Conservation (phyloP, 2,797 vertebrate genomes). For the Ibycter americanus region DNA sequence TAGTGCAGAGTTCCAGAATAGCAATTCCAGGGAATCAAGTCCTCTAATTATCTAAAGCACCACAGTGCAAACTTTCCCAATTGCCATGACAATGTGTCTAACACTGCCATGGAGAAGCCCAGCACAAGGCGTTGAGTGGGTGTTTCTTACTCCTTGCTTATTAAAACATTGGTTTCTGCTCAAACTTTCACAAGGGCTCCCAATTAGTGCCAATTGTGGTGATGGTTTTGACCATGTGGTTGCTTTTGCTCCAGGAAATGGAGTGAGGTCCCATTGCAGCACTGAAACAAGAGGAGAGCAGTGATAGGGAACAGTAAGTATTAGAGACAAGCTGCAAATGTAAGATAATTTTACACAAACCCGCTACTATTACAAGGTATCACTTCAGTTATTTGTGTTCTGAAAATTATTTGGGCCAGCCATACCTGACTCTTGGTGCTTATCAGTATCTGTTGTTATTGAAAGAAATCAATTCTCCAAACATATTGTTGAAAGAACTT, state of each 20-base stretch:
- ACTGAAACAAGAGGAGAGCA: background rate
- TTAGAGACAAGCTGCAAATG: background rate
- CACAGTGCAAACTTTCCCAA: background rate
- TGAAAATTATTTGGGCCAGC: background rate
- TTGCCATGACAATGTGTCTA: constrained; percentile 11
- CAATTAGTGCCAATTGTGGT: background rate
- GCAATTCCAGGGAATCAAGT: background rate
- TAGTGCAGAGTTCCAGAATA: background rate
- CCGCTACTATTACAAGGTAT: background rate
- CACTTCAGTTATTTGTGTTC: background rate
- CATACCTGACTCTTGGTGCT: background rate
- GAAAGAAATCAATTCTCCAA: constrained; percentile 4
- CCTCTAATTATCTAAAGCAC: background rate
- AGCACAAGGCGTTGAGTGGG: background rate
- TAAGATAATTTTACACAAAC: constrained; percentile 16
- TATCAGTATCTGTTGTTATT: background rate
- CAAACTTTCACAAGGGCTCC: background rate
- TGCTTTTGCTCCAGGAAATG: background rate
- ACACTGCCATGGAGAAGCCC: background rate
- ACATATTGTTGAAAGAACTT: background rate
- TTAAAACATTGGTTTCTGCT: background rate
- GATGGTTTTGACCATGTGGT: background rate
- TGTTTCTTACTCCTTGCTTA: background rate
- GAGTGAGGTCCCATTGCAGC: background rate
- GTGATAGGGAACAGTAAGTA: background rate